phyloP scores from a whole-genome alignment of 1,140 invertebrate species.

The Drosophila bifasciata region DNA sequence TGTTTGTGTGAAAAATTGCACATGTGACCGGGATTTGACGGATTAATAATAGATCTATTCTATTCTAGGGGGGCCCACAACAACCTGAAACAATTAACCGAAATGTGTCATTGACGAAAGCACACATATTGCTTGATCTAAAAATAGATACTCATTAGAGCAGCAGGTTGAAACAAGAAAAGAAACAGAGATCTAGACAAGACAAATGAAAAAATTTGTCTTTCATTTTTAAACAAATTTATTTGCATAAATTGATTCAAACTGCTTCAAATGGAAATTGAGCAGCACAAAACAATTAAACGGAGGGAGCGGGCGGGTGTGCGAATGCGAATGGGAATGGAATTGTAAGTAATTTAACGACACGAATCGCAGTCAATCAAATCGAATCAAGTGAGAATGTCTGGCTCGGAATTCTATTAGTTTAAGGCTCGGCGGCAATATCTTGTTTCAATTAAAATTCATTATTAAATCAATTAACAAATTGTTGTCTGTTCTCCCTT shows the following conservation, averaged over 20 bases:
- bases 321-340: conserved; percentile 19
- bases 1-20: conserved; percentile 55
- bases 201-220: conserved; percentile 5
- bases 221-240: conserved; percentile 20
- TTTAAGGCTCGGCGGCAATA: conserved; percentile 14
- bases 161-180: conserved; percentile 36
- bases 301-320: no score
- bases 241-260: conserved; percentile 58
- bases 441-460: conserved; percentile 28
- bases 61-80: conserved; percentile 6
- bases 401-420: conserved; percentile 46
- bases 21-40: conserved; percentile 67
- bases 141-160: conserved; percentile 65
- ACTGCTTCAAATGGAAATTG: conserved; percentile 60
- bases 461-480: conserved; percentile 39
- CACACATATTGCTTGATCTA: conserved; percentile 12
- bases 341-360: conserved; percentile 28
- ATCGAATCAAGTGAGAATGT: conserved; percentile 42
- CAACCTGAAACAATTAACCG: conserved; percentile 27
- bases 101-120: conserved; percentile 55
- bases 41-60: conserved; percentile 66
- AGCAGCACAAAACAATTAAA: conserved; percentile 70
- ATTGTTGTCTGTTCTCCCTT: neutral
- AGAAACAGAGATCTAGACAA: conserved; percentile 1
- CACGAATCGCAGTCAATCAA: conserved; percentile 42